Evolutionary conservation across 2,113 vertebrate species (phyloP).

Genomic region (Cepphus grylle): DNA sequence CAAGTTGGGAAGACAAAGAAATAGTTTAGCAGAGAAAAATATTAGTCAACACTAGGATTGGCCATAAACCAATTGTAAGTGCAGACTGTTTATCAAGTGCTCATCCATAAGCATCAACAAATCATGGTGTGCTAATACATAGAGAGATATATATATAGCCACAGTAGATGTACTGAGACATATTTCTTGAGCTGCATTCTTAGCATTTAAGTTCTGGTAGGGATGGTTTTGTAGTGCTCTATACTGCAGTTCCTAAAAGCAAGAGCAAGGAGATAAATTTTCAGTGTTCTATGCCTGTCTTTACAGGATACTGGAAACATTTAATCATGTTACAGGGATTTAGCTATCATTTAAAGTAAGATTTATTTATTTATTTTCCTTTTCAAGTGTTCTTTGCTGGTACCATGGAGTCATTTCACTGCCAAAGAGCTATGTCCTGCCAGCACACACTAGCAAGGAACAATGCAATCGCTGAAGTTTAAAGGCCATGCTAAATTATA

Average conservation of each 20-base stretch:
- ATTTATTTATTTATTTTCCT: not conserved
- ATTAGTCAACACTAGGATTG: not conserved
- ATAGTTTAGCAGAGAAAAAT: not conserved
- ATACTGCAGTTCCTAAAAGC: not conserved
- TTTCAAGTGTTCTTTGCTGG: not conserved
- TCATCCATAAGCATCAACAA: not conserved
- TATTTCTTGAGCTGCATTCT: not conserved
- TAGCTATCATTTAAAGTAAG: not conserved
- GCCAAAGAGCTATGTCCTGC: not conserved
- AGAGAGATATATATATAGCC: rapidly evolving
- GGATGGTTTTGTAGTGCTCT: not conserved
- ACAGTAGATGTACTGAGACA: not conserved
- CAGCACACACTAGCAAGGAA: not conserved
- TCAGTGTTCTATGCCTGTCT: not conserved
- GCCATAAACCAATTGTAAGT: not conserved
- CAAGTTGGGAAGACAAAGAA: not conserved
- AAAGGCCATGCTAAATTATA: not conserved
- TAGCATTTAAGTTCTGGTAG: not conserved
- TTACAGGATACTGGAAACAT: not conserved
- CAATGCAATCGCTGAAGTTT: not conserved
- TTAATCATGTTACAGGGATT: not conserved
- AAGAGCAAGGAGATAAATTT: not conserved
- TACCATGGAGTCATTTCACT: not conserved
- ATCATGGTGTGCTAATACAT: not conserved
- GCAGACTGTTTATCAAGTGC: not conserved